A percentile compares a stretch with the other conserved stretches of the same genome.
Evolutionary conservation across 2,113 vertebrate species (phyloP).

Genomic region (Odocoileus hemionus): DNA sequence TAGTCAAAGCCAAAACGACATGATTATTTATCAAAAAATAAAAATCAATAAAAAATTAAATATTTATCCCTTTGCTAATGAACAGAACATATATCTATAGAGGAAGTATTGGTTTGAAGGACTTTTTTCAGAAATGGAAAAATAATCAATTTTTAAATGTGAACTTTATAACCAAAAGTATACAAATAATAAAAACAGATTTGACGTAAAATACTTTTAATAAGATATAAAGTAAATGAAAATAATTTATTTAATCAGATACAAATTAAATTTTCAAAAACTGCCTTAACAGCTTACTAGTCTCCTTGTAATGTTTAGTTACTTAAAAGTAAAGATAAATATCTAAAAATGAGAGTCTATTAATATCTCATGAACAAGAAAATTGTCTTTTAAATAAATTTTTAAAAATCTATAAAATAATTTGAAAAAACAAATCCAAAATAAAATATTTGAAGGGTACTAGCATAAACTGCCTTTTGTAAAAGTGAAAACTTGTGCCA

Average conservation of each 20-base stretch:
- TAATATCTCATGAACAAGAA: neutral
- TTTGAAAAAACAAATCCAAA: neutral
- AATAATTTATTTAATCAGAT: neutral
- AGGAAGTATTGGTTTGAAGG: neutral
- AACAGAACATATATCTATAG: neutral
- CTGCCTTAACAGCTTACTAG: neutral
- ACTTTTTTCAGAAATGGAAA: neutral
- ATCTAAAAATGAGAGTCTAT: neutral
- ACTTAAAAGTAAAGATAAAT: neutral
- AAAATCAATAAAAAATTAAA: neutral
- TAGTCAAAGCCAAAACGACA: neutral
- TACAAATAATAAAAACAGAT: neutral
- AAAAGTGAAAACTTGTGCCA: neutral
- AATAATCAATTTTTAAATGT: conserved; percentile 1
- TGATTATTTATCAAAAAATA: neutral
- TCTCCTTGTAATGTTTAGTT: neutral
- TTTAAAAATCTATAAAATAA: neutral
- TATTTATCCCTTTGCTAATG: neutral
- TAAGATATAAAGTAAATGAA: neutral
- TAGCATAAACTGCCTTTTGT: neutral
- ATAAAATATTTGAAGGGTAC: neutral
- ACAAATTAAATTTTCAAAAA: neutral
- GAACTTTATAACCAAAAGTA: neutral
- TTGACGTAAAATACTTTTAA: neutral
- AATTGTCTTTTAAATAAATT: neutral